Percentiles rank a stretch among this genome's conserved stretches.
phyloP scores from a whole-genome alignment of 2,888 invertebrate species.

The Rambutsinella grinnellia region DNA sequence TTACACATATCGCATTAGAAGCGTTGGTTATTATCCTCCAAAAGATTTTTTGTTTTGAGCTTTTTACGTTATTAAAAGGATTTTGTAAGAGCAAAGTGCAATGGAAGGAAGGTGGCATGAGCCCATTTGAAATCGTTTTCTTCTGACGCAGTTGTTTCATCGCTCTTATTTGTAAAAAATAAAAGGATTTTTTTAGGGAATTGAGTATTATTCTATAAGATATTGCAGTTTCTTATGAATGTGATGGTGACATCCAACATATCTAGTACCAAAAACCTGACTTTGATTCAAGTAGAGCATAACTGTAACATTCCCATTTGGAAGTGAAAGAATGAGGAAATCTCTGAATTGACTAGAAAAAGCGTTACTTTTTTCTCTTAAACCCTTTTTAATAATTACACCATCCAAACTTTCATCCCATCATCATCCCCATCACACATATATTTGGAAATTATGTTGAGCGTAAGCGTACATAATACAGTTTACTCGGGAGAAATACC shows the following conservation, averaged over 20 bases:
- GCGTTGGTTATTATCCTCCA: background rate
- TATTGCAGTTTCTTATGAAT: background rate
- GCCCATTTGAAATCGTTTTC: constrained; percentile 31
- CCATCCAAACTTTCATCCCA: background rate
- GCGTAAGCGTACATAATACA: constrained; percentile 17
- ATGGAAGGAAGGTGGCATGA: constrained; percentile 16
- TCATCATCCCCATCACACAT: constrained; percentile 12
- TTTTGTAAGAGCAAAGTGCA: constrained; percentile 1
- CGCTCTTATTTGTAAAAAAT: background rate
- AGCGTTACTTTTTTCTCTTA: background rate
- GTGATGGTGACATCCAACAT: background rate
- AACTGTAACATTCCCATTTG: constrained; percentile 6
- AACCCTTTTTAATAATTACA: background rate
- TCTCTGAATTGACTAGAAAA: constrained; percentile 21
- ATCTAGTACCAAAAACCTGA: background rate
- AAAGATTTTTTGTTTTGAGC: background rate
- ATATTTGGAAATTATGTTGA: constrained; percentile 41
- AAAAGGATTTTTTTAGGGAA: background rate
- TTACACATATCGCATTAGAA: background rate
- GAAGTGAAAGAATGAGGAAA: constrained; percentile 12
- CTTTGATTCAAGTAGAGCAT: constrained; percentile 14
- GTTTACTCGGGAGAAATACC: constrained; percentile 51
- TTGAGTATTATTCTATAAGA: background rate
- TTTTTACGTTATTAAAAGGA: constrained; percentile 6
- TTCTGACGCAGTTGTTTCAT: constrained; percentile 30